A percentile compares a stretch with the other conserved stretches of the same genome.
Conservation (phyloP, 35 echinoderm and acorn worm species). For the Holothuria glaberrima region DNA sequence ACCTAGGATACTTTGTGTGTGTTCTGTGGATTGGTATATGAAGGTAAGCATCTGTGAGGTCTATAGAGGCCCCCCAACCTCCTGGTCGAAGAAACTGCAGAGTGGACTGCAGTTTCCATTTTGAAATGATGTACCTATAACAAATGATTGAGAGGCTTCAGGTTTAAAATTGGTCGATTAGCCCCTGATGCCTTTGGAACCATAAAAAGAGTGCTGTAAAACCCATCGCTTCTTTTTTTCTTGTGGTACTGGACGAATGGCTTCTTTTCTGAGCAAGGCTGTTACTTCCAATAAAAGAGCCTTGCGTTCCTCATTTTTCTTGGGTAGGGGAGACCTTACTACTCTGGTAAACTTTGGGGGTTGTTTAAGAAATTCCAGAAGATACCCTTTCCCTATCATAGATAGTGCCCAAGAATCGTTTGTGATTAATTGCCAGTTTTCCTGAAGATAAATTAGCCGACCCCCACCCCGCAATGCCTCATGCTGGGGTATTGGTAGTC, state of each 20-base stretch:
- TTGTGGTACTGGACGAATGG: neutral
- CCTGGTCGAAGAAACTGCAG: neutral
- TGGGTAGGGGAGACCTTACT: neutral
- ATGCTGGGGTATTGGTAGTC: neutral
- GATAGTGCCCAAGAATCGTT: neutral
- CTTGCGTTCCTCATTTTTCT: neutral
- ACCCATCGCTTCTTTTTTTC: neutral
- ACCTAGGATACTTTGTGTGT: neutral
- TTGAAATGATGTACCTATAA: neutral
- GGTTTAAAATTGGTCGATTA: slow-evolving; percentile 26
- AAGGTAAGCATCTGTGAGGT: slow-evolving; percentile 31
- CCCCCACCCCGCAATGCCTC: slow-evolving; percentile 29
- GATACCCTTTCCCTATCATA: neutral
- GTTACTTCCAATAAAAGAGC: neutral
- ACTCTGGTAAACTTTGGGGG: neutral
- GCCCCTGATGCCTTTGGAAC: slow-evolving; percentile 2
- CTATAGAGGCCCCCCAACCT: slow-evolving; percentile 19
- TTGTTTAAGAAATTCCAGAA: neutral
- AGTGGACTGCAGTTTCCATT: slow-evolving; percentile 16
- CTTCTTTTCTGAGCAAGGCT: neutral
- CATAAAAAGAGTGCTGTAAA: slow-evolving; percentile 3
- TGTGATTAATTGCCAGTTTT: neutral
- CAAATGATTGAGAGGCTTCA: neutral
- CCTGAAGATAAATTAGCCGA: neutral
- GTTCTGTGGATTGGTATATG: neutral